Evolutionary conservation across 2,888 invertebrate species (phyloP), one percentile per base, ranked within the genome.

Genomic region (Pyrocoelia pectoralis): DNA sequence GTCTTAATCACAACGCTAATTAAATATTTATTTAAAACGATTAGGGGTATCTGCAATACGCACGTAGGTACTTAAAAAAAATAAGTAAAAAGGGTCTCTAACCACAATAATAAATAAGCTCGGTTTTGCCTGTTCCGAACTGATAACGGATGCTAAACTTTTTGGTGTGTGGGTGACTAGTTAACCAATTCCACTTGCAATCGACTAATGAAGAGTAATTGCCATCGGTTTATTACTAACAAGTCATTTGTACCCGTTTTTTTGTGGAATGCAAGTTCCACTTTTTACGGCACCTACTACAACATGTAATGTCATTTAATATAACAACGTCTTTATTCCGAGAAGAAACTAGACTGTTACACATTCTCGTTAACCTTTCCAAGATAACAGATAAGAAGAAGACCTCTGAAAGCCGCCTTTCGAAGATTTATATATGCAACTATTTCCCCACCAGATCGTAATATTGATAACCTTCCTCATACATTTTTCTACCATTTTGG

Each of bases 171-270:
- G 56, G 56, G 56, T 38, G 56, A 38, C 5, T 38, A 29, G 12
- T 49, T 49, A 38, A 56, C 46, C 56, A 48, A 56, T 56, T 49
- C 48, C 56, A 48, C 12, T 56, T 48, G 33, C 56, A 49, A 49
- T 56, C 56, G 33, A 33, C 48, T 56, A 56, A 56, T 56, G 56
- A 56, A 56, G 49, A 56, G 48, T 56, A 56, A 56, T 56, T 56
- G 56, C 49, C 13, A 33, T n/a, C 17, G 49, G n/a, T 38, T 13
- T 14, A 10, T 15, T 38, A 17, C 29, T 15, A 38, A 38, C 33
- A 52, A 33, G 40, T 12, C 53, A 40, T 53, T 40, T 53, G 40
- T 41, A 41, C 12, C 28, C 28, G 13, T 13, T 12, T 19, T 14
- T 17, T 9, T n/a, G n/a, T 33, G 46, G 29, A 46, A 55, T 46